Base-by-base conservation (phyloP, 2,888 invertebrate species). In the Agrochola lota region DNA sequence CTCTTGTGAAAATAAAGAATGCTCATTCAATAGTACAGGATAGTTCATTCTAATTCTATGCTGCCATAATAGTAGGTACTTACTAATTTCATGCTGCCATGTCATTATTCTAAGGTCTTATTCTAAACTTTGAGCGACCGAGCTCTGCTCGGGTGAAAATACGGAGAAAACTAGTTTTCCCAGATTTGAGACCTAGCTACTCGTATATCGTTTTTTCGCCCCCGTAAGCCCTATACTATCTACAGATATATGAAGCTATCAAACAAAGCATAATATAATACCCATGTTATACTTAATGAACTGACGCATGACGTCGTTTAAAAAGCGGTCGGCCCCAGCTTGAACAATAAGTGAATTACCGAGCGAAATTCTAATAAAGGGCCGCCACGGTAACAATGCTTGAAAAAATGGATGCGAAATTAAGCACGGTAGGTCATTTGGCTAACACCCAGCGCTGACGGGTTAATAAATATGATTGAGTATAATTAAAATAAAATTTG, bases 271-370 rank as follows among this genome's bases (percentile, higher is more conserved):
- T 46, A 6, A 17, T 43, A 73, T 57, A 55, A 35, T 17, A 57
- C 40, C n/a, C n/a, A 40, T 40, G 5, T 74, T 17, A 35, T 46
- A 40, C 7, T 40, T 40, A 78, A 81, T 64, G 74, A 83, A 79
- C 73, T 78, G 66, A 74, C 74, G 80, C 67, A 52, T 82, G 68
- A 67, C 77, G 35, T 85, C 77, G 43, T 80, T 84, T 82, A 82
- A 88, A 90, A 85, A 85, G 70, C 71, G 35, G 35, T n/a, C 72
- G 43, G 62, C 9, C 74, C 23, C 60, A 68, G 69, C 80, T 66
- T 73, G 73, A 88, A 90, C 90, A 90, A 90, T 89, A 88, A 87
- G 76, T 69, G 80, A 91, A 91, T 94, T 92, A 93, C 91, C 86
- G 84, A 73, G 88, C 90, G 88, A 89, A 90, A 87, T 80, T 77